Conservation (phyloP, 2,797 vertebrate genomes). For the Eptatretus atami region DNA sequence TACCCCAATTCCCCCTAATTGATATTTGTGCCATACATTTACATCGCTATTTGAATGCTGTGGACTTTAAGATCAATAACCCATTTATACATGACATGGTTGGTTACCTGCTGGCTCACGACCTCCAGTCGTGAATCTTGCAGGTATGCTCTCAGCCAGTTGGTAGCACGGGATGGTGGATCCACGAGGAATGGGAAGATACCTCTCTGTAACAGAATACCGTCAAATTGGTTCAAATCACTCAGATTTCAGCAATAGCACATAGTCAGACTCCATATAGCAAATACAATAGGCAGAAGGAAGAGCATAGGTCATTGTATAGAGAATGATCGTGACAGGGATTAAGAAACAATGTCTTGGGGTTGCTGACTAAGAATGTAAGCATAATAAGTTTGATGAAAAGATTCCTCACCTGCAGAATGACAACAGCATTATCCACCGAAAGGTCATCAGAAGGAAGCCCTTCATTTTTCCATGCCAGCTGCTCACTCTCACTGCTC, state of each 20-base stretch:
- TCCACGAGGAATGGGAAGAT: constrained; percentile 85
- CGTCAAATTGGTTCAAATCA: too few relatives aligned
- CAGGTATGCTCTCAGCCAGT: constrained; percentile 62
- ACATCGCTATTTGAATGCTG: too few relatives aligned
- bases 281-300: constrained; percentile 3
- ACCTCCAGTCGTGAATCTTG: constrained; percentile 47
- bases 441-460: constrained; percentile 81
- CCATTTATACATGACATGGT: too few relatives aligned
- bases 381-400: neutral
- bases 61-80: too few relatives aligned
- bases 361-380: neutral
- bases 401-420: constrained; percentile 36
- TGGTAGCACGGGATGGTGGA: constrained; percentile 62
- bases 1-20: too few relatives aligned
- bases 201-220: constrained; percentile 23
- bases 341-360: neutral
- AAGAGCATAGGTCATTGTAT: constrained; percentile 6
- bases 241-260: neutral
- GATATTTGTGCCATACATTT: too few relatives aligned
- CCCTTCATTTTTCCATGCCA: constrained; percentile 91
- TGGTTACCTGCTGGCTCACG: constrained; percentile 55
- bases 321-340: neutral
- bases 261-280: neutral
- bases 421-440: constrained; percentile 85
- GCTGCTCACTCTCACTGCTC: constrained; percentile 68